phyloP scores from a whole-genome alignment of 23 tunicate species.

The Ascidia mentula region DNA sequence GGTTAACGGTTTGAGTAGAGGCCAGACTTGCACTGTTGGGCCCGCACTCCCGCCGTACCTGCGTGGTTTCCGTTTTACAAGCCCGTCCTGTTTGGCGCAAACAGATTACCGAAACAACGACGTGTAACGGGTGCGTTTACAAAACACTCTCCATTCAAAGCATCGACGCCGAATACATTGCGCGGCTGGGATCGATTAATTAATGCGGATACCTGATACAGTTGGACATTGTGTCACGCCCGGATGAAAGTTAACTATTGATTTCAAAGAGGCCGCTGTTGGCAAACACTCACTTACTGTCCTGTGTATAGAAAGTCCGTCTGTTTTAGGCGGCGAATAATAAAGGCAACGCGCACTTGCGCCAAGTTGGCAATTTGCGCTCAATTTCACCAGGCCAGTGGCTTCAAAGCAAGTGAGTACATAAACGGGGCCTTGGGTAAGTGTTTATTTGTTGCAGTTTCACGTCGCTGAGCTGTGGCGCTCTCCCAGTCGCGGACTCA shows the following conservation, averaged over 20 bases:
- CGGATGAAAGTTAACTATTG: background rate
- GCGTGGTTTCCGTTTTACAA: background rate
- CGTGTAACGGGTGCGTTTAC: background rate
- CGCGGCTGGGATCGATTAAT: background rate
- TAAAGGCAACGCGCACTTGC: background rate
- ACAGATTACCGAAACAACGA: slow-evolving; percentile 8
- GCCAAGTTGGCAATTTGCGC: slow-evolving; percentile 5
- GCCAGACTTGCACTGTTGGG: no score
- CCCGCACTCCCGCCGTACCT: no score
- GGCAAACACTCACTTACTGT: background rate
- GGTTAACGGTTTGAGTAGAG: no score
- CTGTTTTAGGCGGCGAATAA: no score
- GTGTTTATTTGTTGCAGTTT: slow-evolving; percentile 1
- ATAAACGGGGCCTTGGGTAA: background rate
- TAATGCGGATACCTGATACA: background rate
- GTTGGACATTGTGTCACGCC: background rate
- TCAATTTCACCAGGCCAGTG: background rate
- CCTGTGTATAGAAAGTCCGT: background rate
- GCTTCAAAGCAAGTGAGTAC: background rate
- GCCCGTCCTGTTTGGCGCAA: slow-evolving; percentile 11
- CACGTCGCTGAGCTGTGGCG: background rate
- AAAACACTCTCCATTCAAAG: background rate
- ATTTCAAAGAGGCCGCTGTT: background rate
- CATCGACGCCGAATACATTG: background rate
- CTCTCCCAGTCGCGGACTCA: background rate